Evolutionary conservation across 2,113 vertebrate species (phyloP).

Genomic region (Albula glossodonta): DNA sequence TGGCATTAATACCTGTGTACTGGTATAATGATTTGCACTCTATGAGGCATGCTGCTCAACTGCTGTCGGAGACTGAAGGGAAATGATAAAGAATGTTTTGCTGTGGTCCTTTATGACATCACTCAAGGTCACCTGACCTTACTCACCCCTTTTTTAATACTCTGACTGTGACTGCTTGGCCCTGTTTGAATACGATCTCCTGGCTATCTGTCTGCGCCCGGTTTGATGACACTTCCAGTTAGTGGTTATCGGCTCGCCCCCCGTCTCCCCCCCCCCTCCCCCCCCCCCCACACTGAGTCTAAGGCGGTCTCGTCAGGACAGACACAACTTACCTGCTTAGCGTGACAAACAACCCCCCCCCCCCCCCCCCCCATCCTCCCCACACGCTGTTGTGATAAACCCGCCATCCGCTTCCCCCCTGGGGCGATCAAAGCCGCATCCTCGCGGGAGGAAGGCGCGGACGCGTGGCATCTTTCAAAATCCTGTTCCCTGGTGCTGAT

Average conservation of each 20-base stretch:
- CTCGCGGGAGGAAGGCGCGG: not conserved
- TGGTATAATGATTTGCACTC: too few species aligned
- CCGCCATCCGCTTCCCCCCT: not conserved
- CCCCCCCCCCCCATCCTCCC: not conserved
- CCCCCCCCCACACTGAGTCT: too few species aligned
- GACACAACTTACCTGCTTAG: slow-evolving; percentile 16
- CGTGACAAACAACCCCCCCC: not conserved
- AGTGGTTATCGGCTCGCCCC: not conserved
- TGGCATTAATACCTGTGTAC: not conserved
- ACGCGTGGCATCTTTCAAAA: slow-evolving; percentile 10
- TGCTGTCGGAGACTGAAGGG: too few species aligned
- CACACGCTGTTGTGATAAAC: not conserved
- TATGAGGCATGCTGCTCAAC: too few species aligned
- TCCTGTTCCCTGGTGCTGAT: slow-evolving; percentile 15
- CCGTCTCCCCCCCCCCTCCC: too few species aligned
- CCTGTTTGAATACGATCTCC: not conserved
- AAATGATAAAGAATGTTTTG: too few species aligned
- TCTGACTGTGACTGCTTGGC: not conserved
- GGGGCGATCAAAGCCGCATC: slow-evolving; percentile 11
- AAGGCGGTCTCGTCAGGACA: not conserved
- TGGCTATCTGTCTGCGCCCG: not conserved
- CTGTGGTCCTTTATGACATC: not conserved
- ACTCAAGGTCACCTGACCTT: not conserved
- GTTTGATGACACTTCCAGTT: not conserved
- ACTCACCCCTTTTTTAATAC: not conserved